Percentiles rank a stretch among this genome's conserved stretches.
Conservation (phyloP, 2,797 vertebrate genomes). For the Chelidonichthys spinosus region DNA sequence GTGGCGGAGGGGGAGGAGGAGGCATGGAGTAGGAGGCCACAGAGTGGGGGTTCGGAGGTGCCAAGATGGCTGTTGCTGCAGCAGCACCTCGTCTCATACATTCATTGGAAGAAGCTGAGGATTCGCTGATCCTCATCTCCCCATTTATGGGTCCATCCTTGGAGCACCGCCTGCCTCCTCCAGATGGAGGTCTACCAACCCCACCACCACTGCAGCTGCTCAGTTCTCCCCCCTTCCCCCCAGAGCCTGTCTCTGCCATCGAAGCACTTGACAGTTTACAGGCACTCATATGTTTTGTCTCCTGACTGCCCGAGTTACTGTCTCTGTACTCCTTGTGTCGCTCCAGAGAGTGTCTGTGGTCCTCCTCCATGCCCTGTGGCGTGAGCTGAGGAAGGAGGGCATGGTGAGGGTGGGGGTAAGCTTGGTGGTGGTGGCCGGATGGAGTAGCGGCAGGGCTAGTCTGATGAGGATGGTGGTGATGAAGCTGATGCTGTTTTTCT, state of each 20-base stretch:
- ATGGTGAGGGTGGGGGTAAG: slow-evolving; percentile 73
- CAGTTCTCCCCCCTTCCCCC: slow-evolving; percentile 73
- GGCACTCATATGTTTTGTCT: slow-evolving; percentile 87
- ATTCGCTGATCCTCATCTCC: slow-evolving; percentile 86
- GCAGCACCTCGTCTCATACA: slow-evolving; percentile 86
- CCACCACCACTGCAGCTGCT: slow-evolving; percentile 80
- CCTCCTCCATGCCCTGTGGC: slow-evolving; percentile 81
- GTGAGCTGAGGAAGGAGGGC: slow-evolving; percentile 71
- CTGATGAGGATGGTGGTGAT: slow-evolving; percentile 70
- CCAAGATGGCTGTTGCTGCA: slow-evolving; percentile 84
- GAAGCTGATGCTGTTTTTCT: slow-evolving; percentile 80
- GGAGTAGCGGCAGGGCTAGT: slow-evolving; percentile 49
- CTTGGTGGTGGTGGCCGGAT: slow-evolving; percentile 75
- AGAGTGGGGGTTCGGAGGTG: slow-evolving; percentile 84
- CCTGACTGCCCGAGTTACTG: slow-evolving; percentile 72
- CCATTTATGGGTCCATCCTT: slow-evolving; percentile 85
- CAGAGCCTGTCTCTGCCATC: slow-evolving; percentile 74
- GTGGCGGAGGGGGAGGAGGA: slow-evolving; percentile 84
- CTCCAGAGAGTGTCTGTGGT: slow-evolving; percentile 81
- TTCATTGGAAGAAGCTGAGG: slow-evolving; percentile 84
- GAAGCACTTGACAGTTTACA: slow-evolving; percentile 86
- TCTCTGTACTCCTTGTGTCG: slow-evolving; percentile 90
- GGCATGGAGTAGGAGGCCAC: slow-evolving; percentile 91
- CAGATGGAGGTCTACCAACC: slow-evolving; percentile 67
- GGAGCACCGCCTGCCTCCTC: slow-evolving; percentile 78